A percentile compares a stretch with the other conserved stretches of the same genome.
phyloP scores from a whole-genome alignment of 2,113 vertebrate species.

The Varanus komodoensis region DNA sequence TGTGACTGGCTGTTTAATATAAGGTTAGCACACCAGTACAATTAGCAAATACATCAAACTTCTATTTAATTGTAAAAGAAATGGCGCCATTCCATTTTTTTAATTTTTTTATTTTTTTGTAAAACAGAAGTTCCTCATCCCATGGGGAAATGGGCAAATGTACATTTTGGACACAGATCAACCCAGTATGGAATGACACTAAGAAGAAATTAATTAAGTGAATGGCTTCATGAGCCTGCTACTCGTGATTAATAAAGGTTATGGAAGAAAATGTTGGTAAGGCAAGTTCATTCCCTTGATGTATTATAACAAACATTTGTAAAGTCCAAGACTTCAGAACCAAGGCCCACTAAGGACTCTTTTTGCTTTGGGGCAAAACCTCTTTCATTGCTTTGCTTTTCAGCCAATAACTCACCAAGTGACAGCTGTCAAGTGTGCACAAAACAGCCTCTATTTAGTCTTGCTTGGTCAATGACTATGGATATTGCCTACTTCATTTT shows the following conservation, averaged over 20 bases:
- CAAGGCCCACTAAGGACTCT: conserved; percentile 22
- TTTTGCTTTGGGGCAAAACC: conserved; percentile 15
- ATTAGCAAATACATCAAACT: conserved; percentile 30
- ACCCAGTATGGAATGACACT: conserved; percentile 57
- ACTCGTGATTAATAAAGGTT: conserved; percentile 69
- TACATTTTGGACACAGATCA: conserved; percentile 72
- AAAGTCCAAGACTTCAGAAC: conserved; percentile 41
- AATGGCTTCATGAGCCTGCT: conserved; percentile 55
- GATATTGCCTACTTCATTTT: too few relatives aligned
- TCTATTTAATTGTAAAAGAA: conserved; percentile 56
- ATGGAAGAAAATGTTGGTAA: conserved; percentile 63
- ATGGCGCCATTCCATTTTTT: conserved; percentile 42
- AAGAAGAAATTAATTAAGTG: conserved; percentile 67
- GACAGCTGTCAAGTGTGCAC: too few relatives aligned
- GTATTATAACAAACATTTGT: conserved; percentile 20
- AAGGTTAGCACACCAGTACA: conserved; percentile 36
- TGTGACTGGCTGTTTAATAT: conserved; percentile 51
- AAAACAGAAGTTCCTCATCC: conserved; percentile 58
- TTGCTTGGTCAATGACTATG: too few relatives aligned
- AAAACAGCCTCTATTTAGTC: too few relatives aligned
- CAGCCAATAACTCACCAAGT: too few relatives aligned
- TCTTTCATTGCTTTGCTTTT: too few relatives aligned
- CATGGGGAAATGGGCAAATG: conserved; percentile 66
- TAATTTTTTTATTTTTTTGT: background rate
- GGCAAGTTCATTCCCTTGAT: conserved; percentile 58